phyloP scores from a whole-genome alignment of 2,888 invertebrate genomes.

The Gortyna flavago region DNA sequence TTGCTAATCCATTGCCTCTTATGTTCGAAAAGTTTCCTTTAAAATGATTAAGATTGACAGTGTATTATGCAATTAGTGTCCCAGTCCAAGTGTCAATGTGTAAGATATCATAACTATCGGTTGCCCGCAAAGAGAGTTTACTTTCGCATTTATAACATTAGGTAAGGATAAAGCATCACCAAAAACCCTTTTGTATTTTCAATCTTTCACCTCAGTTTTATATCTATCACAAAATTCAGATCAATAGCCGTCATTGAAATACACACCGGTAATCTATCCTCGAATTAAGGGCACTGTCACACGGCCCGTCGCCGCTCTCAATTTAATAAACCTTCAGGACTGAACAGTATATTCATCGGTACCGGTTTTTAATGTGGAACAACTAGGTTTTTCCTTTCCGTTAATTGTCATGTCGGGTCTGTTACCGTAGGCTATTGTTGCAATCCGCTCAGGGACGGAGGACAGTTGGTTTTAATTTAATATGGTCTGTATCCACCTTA shows the following conservation, averaged over 20 bases:
- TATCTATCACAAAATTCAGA: conserved; percentile 28
- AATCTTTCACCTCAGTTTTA: background rate
- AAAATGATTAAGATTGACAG: too few relatives aligned
- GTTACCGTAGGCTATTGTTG: conserved; percentile 63
- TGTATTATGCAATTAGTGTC: too few relatives aligned
- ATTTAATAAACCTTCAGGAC: conserved; percentile 60
- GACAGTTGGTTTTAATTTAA: conserved; percentile 29
- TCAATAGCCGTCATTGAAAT: conserved; percentile 49
- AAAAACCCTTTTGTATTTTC: background rate
- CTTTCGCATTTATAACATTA: background rate
- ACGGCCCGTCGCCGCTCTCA: conserved; percentile 45
- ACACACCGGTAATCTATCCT: conserved; percentile 56
- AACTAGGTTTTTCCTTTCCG: conserved; percentile 79
- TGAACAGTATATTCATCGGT: conserved; percentile 60
- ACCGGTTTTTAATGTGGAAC: conserved; percentile 67
- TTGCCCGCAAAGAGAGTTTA: background rate
- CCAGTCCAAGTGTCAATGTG: too few relatives aligned
- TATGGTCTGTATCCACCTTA: conserved; percentile 20
- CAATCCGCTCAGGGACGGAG: conserved; percentile 55
- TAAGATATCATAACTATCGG: background rate
- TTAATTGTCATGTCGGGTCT: conserved; percentile 78
- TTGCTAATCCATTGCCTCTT: too few relatives aligned
- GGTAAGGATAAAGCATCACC: background rate
- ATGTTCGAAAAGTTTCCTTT: too few relatives aligned
- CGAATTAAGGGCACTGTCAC: conserved; percentile 60